These are phyloP conservation scores for Papilio protenor DNA, from an alignment of 2,888 invertebrate species.

Conservation along the genomic window DNA sequence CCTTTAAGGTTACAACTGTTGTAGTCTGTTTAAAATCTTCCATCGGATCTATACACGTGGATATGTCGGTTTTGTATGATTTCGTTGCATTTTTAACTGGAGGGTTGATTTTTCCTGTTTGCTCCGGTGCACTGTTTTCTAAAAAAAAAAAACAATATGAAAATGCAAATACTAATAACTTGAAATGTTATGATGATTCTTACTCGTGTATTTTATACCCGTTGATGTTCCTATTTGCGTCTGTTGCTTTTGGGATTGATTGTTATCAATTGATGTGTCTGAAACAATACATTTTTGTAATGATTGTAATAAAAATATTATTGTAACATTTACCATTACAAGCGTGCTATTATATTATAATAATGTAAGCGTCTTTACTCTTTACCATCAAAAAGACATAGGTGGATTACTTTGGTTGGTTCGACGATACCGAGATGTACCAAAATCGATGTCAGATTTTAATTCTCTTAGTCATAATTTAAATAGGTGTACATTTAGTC, in stretches of 20 bases:
- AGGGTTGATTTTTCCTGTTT: neutral
- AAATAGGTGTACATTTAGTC: too few species aligned
- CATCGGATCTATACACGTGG: conserved; percentile 6
- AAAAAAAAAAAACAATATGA: neutral
- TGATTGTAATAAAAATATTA: neutral
- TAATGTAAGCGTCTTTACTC: too few species aligned
- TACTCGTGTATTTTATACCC: conserved; percentile 51
- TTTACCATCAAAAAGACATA: too few species aligned
- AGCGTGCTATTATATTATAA: neutral
- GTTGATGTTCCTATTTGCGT: conserved; percentile 60
- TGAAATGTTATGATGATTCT: too few species aligned
- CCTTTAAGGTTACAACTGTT: neutral
- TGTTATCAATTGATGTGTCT: conserved; percentile 39
- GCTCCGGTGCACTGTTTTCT: conserved; percentile 17
- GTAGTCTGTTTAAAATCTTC: neutral
- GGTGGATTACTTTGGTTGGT: too few species aligned
- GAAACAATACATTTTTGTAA: neutral
- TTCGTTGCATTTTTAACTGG: neutral
- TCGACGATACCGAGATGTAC: too few species aligned
- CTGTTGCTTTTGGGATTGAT: conserved; percentile 48
- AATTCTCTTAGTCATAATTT: too few species aligned
- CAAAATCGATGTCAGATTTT: too few species aligned
- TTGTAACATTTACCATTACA: neutral
- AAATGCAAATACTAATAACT: too few species aligned
- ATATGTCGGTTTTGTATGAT: conserved; percentile 13